Evolutionary conservation across 2,888 invertebrate genomes (phyloP).

Genomic region (Ectemnius continuus): DNA sequence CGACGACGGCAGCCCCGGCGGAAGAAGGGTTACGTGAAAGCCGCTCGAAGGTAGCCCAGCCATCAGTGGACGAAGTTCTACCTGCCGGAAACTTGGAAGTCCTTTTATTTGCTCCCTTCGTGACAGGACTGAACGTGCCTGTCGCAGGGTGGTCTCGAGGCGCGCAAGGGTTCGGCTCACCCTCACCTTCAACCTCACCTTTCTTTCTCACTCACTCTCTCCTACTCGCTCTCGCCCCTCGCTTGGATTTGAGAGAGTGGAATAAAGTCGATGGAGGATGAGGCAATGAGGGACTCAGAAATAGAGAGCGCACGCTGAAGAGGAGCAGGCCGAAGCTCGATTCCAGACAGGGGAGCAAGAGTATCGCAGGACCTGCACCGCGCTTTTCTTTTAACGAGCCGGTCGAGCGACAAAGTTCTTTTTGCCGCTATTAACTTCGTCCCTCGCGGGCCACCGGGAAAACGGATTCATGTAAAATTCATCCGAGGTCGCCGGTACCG

Average conservation of each 20-base stretch:
- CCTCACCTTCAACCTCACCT: slow-evolving; percentile 6
- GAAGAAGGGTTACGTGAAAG: slow-evolving; percentile 27
- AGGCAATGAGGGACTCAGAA: neutral
- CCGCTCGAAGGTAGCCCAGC: slow-evolving; percentile 29
- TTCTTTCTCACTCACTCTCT: neutral
- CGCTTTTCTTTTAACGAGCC: slow-evolving; percentile 61
- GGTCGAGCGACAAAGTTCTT: slow-evolving; percentile 64
- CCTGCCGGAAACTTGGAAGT: slow-evolving; percentile 63
- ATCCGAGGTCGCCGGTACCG: slow-evolving; percentile 60
- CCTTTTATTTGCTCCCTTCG: slow-evolving; percentile 59
- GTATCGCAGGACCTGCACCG: slow-evolving; percentile 32
- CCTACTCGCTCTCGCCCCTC: neutral
- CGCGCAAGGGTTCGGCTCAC: neutral
- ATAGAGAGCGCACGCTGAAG: slow-evolving; percentile 6
- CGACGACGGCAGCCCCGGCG: slow-evolving; percentile 14
- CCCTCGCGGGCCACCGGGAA: slow-evolving; percentile 48
- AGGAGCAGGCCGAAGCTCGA: neutral
- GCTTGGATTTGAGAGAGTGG: slow-evolving; percentile 17
- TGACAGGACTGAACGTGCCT: slow-evolving; percentile 31
- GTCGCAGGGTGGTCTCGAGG: slow-evolving; percentile 20
- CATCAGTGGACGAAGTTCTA: slow-evolving; percentile 28
- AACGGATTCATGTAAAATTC: slow-evolving; percentile 72
- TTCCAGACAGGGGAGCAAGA: slow-evolving; percentile 7
- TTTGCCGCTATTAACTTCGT: slow-evolving; percentile 67
- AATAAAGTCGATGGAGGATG: slow-evolving; percentile 24